A percentile compares a stretch with the other conserved stretches of the same genome.
phyloP scores from a whole-genome alignment of 64 coral and sea anemone genomes.

The Dendronephthya gigantea region DNA sequence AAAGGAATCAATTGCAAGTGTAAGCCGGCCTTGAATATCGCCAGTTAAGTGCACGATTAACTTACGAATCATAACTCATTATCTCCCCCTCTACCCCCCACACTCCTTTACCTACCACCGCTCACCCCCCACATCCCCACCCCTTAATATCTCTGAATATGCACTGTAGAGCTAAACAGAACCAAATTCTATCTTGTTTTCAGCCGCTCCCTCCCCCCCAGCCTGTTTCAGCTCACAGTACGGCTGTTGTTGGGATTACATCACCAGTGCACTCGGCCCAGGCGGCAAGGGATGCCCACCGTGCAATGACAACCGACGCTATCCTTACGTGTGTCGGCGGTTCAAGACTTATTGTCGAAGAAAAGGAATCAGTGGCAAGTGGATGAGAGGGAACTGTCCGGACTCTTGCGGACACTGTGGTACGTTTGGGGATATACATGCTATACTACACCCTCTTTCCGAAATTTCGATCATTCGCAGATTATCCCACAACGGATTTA shows the following conservation, averaged over 20 bases:
- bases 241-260: conserved; percentile 14
- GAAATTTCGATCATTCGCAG: too few relatives aligned
- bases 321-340: background rate
- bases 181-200: background rate
- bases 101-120: too few relatives aligned
- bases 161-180: background rate
- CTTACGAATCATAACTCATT: too few relatives aligned
- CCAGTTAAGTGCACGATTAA: too few relatives aligned
- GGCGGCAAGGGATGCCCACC: background rate
- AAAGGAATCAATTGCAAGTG: too few relatives aligned
- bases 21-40: too few relatives aligned
- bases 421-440: background rate
- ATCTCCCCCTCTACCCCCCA: too few relatives aligned
- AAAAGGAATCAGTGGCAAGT: background rate
- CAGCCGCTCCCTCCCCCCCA: background rate
- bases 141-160: too few relatives aligned
- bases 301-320: background rate
- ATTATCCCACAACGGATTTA: too few relatives aligned
- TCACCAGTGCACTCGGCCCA: background rate
- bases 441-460: background rate
- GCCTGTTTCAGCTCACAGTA: background rate
- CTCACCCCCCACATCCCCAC: too few relatives aligned
- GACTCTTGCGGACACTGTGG: background rate
- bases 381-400: conserved; percentile 10
- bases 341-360: background rate